These are phyloP conservation scores for Allobates femoralis DNA, from an alignment of 2,797 vertebrate genomes.

Conservation along the genomic window DNA sequence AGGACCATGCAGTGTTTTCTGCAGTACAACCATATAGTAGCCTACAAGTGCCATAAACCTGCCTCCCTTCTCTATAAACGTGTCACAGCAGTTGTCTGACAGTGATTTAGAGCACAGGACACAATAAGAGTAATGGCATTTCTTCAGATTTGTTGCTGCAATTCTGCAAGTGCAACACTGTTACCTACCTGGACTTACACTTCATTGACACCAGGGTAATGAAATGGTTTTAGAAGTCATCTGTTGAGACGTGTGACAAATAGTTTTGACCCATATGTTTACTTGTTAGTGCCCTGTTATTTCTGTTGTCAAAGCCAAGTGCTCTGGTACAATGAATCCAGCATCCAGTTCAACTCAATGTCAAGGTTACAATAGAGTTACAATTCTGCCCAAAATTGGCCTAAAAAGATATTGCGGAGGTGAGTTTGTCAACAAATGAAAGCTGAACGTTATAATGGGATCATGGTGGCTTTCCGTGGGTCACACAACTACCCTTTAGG, in stretches of 20 bases:
- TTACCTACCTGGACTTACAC: neutral
- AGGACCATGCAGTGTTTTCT: neutral
- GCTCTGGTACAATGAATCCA: too few relatives aligned
- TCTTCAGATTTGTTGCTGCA: neutral
- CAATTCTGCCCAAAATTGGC: too few relatives aligned
- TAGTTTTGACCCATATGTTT: neutral
- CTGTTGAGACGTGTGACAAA: conserved; percentile 11
- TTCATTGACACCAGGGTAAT: conserved; percentile 20
- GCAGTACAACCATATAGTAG: neutral
- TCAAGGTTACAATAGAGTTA: too few relatives aligned
- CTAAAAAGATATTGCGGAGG: neutral
- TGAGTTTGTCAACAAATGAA: neutral
- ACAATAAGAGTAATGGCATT: neutral
- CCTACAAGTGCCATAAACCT: conserved; percentile 9
- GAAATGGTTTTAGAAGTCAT: conserved; percentile 3
- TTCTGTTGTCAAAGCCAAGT: neutral
- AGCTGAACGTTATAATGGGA: neutral
- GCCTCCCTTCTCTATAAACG: conserved; percentile 20
- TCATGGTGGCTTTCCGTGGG: neutral
- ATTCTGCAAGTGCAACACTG: neutral
- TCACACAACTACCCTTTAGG: neutral
- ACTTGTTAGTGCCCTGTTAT: neutral
- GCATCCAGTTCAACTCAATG: too few relatives aligned
- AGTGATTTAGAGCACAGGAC: conserved; percentile 25
- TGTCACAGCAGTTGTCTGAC: conserved; percentile 26